Base-by-base conservation (phyloP, 2,113 vertebrate species). In the Dunckerocampus dactyliophorus region DNA sequence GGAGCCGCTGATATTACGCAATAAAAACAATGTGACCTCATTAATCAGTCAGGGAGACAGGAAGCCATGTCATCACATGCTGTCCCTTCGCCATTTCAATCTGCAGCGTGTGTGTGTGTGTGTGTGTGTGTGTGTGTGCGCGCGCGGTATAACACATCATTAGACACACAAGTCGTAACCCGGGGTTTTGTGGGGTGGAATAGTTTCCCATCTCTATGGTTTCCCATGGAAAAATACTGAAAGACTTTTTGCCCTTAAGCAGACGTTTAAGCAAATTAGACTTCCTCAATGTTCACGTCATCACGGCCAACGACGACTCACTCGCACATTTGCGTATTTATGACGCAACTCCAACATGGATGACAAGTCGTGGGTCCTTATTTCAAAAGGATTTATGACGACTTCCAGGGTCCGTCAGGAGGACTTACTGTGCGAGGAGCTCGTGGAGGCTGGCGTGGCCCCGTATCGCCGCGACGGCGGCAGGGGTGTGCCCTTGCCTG, bases 401-500 rank as follows among this genome's bases (percentile, higher is more conserved):
- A 34, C 31, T 8, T 4, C 7, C 31, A 5, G 3, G 31, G 31
- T 8, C 31, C 31, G 6, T 34, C 5, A 1, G 31, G 31, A 34
- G 13, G 7, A 13, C 93, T 93, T 83, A 98, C 96, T 89, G 83
- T 16, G 84, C 89, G 31, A 99, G 84, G 49, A 98, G 90, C 47
- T 91, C 79, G 14, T 91, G 85, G 37, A 99, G 86, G 45, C 86
- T 77, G 57, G 80, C 69, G 67, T 95, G 90, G 63, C 95, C 95
- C 58, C 92, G 87, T 45, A 89, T 90, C 59, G 89, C 75, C 6
- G 96, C 96, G 49, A 98, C 47, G 72, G 83, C 85, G 0, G 88
- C 85, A 0, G 96, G 95, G 0, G 95, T 98, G 12, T 83, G 90
- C 47, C 96, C 96, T 62, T 96, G 92, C 24, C 80, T 92, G 85